Evolutionary conservation across 2,888 invertebrate species (phyloP).

Genomic region (Melangyna quadrimaculata): DNA sequence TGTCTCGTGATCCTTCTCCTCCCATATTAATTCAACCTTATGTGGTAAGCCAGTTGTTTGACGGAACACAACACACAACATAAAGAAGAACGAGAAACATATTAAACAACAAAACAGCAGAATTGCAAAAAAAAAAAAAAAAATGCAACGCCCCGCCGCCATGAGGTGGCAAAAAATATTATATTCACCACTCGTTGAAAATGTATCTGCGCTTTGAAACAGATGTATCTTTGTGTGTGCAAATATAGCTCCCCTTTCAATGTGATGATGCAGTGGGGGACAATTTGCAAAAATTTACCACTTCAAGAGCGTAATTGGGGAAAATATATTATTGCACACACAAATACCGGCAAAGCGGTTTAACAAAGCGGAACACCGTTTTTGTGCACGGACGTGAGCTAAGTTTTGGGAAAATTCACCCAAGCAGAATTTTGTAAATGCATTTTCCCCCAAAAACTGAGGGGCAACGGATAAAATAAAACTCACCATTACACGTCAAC

Average conservation of each 20-base stretch:
- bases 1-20: conserved; percentile 72
- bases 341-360: conserved; percentile 1
- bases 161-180: conserved; percentile 42
- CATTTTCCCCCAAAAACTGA: background rate
- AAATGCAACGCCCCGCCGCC: conserved; percentile 67
- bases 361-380: conserved; percentile 61
- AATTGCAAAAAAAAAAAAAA: conserved; percentile 24
- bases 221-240: conserved; percentile 32
- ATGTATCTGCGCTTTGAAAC: conserved; percentile 60
- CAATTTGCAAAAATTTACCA: conserved; percentile 13
- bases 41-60: conserved; percentile 70
- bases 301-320: conserved; percentile 37
- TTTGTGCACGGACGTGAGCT: background rate
- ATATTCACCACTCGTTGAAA: conserved; percentile 61
- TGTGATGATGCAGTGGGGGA: conserved; percentile 42
- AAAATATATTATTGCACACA: conserved; percentile 6
- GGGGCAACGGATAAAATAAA: background rate
- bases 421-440: conserved; percentile 43
- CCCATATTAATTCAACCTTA: conserved; percentile 68
- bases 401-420: conserved; percentile 31
- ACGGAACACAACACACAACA: conserved; percentile 18
- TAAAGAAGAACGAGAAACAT: conserved; percentile 1
- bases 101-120: background rate
- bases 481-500: conserved; percentile 57
- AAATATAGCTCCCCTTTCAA: conserved; percentile 52